phyloP scores from a whole-genome alignment of 1,140 invertebrate genomes.

The Harlomillsia oculata region DNA sequence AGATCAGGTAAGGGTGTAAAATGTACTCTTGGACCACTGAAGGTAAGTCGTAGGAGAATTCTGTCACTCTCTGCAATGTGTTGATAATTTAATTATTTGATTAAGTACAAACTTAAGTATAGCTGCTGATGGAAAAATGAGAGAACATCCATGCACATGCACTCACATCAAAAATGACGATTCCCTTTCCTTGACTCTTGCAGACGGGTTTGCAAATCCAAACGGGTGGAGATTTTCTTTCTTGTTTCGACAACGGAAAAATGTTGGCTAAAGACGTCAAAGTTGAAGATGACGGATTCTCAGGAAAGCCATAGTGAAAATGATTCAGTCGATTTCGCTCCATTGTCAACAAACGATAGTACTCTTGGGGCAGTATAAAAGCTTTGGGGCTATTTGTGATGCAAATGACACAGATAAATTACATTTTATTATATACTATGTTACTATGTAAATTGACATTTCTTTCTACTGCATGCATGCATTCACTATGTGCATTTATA shows the following conservation, averaged over 20 bases:
- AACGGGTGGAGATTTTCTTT: constrained; percentile 41
- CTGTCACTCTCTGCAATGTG: constrained; percentile 57
- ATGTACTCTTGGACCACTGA: constrained; percentile 73
- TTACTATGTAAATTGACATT: no score
- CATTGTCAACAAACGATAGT: constrained; percentile 68
- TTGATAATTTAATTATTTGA: background rate
- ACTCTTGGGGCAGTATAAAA: constrained; percentile 72
- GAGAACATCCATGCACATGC: no score
- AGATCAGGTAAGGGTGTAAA: constrained; percentile 70
- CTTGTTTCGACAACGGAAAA: background rate
- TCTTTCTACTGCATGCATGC: no score
- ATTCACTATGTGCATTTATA: no score
- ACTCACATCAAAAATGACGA: constrained; percentile 64
- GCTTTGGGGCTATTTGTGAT: constrained; percentile 65
- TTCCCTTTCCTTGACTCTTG: constrained; percentile 69
- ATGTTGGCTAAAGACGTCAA: background rate
- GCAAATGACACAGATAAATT: no score
- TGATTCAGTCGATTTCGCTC: constrained; percentile 48
- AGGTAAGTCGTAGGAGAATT: constrained; percentile 57
- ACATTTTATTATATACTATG: no score
- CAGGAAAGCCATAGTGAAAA: constrained; percentile 5
- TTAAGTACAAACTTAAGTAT: no score
- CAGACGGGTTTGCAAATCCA: constrained; percentile 83
- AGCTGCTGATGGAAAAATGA: no score
- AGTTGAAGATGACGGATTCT: background rate